Evolutionary conservation across 2,888 invertebrate species (phyloP), one percentile per base, ranked within the genome.

Genomic region (Pristionchus arcanus): DNA sequence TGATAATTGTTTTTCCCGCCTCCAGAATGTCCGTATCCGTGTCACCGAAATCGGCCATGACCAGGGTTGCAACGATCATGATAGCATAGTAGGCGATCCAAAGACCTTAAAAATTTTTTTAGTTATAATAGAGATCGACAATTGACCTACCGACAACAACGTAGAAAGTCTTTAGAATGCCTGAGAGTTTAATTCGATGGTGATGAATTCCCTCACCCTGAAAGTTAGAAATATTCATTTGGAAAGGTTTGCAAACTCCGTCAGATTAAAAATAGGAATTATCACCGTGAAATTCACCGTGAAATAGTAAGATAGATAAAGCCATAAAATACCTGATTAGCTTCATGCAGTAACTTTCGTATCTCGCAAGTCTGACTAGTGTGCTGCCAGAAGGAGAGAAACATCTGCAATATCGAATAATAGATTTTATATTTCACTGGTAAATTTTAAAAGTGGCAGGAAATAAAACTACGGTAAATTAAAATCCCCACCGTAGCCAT

Each of bases 401-500:
- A 86, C 16, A 86, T 28, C 86, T 53, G 42, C 2, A n/a, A 31
- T 37, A n/a, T n/a, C n/a, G 21, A 25, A 25, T 25, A 63, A 63
- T 21, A 55, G n/a, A n/a, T n/a, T n/a, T n/a, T n/a, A n/a, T n/a
- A n/a, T n/a, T n/a, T n/a, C n/a, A n/a, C n/a, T n/a, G n/a, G n/a
- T n/a, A n/a, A n/a, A n/a, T n/a, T n/a, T n/a, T n/a, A n/a, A n/a
- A n/a, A n/a, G n/a, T n/a, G n/a, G n/a, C n/a, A n/a, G n/a, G n/a
- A n/a, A n/a, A n/a, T n/a, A n/a, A n/a, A n/a, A n/a, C n/a, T n/a
- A n/a, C n/a, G n/a, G n/a, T n/a, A n/a, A n/a, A n/a, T n/a, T n/a
- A n/a, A n/a, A n/a, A n/a, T n/a, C n/a, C n/a, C n/a, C n/a, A 87
- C 87, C 25, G 87, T 87, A 21, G 87, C 49, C 31, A 87, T 21